Conservation (phyloP, 2,797 vertebrate species). For the Antennarius maculatus region DNA sequence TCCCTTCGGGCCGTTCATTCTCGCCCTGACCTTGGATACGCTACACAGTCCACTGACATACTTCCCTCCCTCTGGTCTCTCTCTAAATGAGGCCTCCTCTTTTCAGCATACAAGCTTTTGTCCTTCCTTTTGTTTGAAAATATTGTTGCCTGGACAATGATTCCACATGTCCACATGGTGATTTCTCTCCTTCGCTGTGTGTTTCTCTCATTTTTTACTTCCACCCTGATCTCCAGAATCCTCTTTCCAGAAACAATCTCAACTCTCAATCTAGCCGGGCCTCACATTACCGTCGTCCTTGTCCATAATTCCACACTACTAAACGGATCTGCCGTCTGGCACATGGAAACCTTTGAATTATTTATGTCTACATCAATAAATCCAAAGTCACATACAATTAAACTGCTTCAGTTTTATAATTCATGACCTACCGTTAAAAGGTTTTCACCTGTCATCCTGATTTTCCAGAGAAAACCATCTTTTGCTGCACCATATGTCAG, state of each 20-base stretch:
- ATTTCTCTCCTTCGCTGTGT: not conserved
- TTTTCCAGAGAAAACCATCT: slow-evolving; percentile 44
- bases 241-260: slow-evolving; percentile 21
- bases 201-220: not conserved
- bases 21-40: slow-evolving; percentile 52
- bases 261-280: slow-evolving; percentile 23
- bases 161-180: not conserved
- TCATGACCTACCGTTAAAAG: slow-evolving; percentile 44
- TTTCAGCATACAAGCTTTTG: slow-evolving; percentile 11
- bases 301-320: slow-evolving; percentile 48
- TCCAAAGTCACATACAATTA: slow-evolving; percentile 61
- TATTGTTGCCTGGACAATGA: not conserved
- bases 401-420: slow-evolving; percentile 57
- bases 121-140: slow-evolving; percentile 7
- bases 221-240: not conserved
- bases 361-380: slow-evolving; percentile 64
- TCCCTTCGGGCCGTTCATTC: slow-evolving; percentile 41
- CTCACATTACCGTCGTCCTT: slow-evolving; percentile 20
- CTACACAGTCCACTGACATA: slow-evolving; percentile 23
- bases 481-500: slow-evolving; percentile 32
- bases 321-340: slow-evolving; percentile 23
- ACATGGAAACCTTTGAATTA: slow-evolving; percentile 50
- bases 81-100: slow-evolving; percentile 14
- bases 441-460: slow-evolving; percentile 58
- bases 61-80: slow-evolving; percentile 23